Conservation (phyloP, 2,113 vertebrate genomes). For the Isichthys henryi region DNA sequence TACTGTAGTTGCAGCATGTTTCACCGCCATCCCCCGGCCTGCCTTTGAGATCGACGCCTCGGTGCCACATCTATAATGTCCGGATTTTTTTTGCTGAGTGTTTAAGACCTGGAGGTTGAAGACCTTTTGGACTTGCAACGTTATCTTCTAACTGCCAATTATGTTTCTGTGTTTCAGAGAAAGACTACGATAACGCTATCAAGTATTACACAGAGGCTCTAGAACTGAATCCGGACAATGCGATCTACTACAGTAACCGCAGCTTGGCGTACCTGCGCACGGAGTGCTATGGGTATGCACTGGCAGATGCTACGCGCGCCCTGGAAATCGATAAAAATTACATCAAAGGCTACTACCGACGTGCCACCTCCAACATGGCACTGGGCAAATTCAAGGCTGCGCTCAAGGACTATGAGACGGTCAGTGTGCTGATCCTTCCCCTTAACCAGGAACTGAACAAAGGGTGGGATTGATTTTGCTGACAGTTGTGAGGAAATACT, state of each 20-base stretch:
- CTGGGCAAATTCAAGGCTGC: constrained; percentile 91
- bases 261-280: constrained; percentile 92
- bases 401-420: constrained; percentile 88
- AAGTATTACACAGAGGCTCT: constrained; percentile 83
- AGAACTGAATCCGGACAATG: constrained; percentile 75
- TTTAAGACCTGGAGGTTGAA: not conserved
- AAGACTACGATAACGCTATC: constrained; percentile 90
- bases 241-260: constrained; percentile 88
- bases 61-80: not conserved
- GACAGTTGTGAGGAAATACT: not conserved
- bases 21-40: not conserved
- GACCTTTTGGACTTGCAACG: not conserved
- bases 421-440: constrained; percentile 43
- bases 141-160: not conserved
- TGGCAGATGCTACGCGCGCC: constrained; percentile 81
- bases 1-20: not conserved
- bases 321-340: constrained; percentile 86
- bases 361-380: constrained; percentile 91
- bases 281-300: constrained; percentile 86
- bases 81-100: not conserved
- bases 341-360: constrained; percentile 87
- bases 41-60: not conserved
- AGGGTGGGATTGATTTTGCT: not conserved
- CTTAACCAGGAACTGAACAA: not conserved
- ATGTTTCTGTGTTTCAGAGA: constrained; percentile 54